phyloP scores from a whole-genome alignment of 2,113 vertebrate species.

The Syngnathus scovelli region DNA sequence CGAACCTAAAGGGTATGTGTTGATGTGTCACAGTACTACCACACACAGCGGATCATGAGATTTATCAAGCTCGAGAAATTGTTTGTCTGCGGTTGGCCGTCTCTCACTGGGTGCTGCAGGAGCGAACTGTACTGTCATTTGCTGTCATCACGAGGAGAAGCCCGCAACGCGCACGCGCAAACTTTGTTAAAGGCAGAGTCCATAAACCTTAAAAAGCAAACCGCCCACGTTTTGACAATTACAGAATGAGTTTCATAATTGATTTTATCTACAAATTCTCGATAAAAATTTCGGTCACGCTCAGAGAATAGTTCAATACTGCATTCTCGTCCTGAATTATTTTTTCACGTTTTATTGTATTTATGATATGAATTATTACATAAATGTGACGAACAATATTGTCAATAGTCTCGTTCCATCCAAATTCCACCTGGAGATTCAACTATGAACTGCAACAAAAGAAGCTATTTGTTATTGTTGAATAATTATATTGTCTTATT shows the following conservation, averaged over 20 bases:
- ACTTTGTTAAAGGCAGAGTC: constrained; percentile 28
- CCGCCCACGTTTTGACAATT: neutral
- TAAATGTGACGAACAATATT: neutral
- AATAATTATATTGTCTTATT: neutral
- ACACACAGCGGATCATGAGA: constrained; percentile 28
- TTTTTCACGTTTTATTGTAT: neutral
- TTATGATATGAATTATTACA: neutral
- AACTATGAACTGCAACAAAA: neutral
- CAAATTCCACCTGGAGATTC: too few species aligned
- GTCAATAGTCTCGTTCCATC: neutral
- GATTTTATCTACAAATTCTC: neutral
- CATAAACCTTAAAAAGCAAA: neutral
- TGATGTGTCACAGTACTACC: constrained; percentile 5
- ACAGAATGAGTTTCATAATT: neutral
- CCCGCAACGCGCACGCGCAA: constrained; percentile 54
- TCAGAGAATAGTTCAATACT: neutral
- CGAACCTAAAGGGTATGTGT: constrained; percentile 16
- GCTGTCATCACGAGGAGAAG: constrained; percentile 68
- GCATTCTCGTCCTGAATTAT: neutral
- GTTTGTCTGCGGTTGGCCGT: constrained; percentile 48
- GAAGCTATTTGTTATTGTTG: neutral
- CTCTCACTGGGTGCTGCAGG: constrained; percentile 44
- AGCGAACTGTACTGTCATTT: constrained; percentile 61
- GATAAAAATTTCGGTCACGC: neutral
- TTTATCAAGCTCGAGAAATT: constrained; percentile 21